phyloP scores from a whole-genome alignment of 30 jellyfish, hydroid and myxozoan species.

The Catostylus mosaicus region DNA sequence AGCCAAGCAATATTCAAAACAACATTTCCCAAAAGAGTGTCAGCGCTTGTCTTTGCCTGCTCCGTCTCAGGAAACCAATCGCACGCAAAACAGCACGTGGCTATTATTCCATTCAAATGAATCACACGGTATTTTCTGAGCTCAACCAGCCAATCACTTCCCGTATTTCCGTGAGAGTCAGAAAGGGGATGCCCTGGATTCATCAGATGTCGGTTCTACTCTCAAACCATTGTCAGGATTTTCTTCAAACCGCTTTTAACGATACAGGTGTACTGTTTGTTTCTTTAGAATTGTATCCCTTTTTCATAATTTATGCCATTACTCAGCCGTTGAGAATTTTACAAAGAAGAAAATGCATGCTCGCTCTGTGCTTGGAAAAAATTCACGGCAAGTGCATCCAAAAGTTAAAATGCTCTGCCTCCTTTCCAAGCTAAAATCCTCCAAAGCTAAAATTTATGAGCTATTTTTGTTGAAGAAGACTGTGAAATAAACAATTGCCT shows the following conservation, averaged over 20 bases:
- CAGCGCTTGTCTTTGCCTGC: conserved; percentile 72
- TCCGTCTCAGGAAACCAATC: conserved; percentile 76
- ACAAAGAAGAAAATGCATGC: neutral
- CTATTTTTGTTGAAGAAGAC: too few relatives aligned
- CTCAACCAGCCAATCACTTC: conserved; percentile 69
- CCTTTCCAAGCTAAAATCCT: too few relatives aligned
- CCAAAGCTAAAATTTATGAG: too few relatives aligned
- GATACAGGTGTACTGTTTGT: neutral
- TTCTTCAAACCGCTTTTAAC: neutral
- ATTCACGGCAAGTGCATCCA: too few relatives aligned
- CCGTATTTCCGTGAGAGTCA: conserved; percentile 42
- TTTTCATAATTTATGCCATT: neutral
- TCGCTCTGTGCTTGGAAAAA: too few relatives aligned
- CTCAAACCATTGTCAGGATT: neutral
- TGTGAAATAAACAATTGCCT: too few relatives aligned
- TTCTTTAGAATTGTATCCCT: neutral
- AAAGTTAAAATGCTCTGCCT: too few relatives aligned
- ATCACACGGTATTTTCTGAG: conserved; percentile 60
- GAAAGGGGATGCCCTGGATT: conserved; percentile 42
- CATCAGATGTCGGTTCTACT: neutral
- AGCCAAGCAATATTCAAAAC: conserved; percentile 66
- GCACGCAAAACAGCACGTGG: conserved; percentile 87
- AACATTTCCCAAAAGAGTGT: conserved; percentile 59
- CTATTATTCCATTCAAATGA: conserved; percentile 74
- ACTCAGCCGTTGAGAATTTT: neutral